A percentile compares a stretch with the other conserved stretches of the same genome.
These are phyloP conservation scores for Drosophila navojoa DNA, from an alignment of 1,140 invertebrate genomes.

Conservation along the genomic window DNA sequence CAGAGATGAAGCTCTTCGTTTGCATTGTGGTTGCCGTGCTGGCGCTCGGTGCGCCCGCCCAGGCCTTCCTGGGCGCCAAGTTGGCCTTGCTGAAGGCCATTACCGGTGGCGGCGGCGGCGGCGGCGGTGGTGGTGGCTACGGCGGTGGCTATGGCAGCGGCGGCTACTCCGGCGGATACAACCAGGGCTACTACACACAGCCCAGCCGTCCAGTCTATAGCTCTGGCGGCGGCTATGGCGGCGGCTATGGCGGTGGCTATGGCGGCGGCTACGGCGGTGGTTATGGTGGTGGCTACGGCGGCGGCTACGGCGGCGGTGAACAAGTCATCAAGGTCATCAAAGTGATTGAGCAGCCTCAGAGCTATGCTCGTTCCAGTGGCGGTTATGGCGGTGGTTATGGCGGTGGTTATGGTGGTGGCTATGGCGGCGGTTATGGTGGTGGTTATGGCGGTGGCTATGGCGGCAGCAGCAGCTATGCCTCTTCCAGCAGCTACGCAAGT, in stretches of 20 bases:
- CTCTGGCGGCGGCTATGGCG: conserved; percentile 19
- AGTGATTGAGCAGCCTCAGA: conserved; percentile 61
- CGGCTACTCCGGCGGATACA: conserved; percentile 62
- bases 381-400: conserved; percentile 38
- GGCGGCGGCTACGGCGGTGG: conserved; percentile 26
- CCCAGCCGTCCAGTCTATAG: conserved; percentile 64
- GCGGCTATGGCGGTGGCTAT: conserved; percentile 28
- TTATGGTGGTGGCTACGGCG: conserved; percentile 43
- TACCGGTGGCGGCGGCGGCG: conserved; percentile 45
- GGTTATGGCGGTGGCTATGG: conserved; percentile 8
- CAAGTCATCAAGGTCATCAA: conserved; percentile 69
- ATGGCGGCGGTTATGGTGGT: background rate
- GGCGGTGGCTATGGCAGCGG: conserved; percentile 55
- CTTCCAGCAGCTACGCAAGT: conserved; percentile 28
- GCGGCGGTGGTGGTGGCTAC: conserved; percentile 30
- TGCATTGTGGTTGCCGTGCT: conserved; percentile 62
- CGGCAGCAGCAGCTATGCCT: conserved; percentile 44
- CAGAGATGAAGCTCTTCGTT: conserved; percentile 62
- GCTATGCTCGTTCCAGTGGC: conserved; percentile 35
- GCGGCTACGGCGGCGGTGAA: conserved; percentile 57
- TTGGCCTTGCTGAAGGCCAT: conserved; percentile 66
- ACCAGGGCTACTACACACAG: conserved; percentile 67
- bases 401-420: conserved; percentile 26
- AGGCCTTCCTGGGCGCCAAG: conserved; percentile 72
- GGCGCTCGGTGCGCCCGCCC: conserved; percentile 56